phyloP scores from a whole-genome alignment of 1,140 invertebrate genomes.

The Argopecten irradians region DNA sequence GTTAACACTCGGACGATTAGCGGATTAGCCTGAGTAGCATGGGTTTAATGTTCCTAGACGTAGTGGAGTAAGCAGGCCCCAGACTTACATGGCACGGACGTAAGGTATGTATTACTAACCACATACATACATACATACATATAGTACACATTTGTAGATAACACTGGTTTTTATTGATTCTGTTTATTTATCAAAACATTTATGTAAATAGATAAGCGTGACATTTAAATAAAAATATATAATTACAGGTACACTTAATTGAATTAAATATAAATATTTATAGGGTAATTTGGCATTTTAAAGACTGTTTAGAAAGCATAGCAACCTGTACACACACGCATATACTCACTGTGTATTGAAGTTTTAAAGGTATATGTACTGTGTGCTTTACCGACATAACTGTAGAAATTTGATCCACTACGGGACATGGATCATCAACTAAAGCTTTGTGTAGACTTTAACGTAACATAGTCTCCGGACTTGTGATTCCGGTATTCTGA shows the following conservation, averaged over 20 bases:
- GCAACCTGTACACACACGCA: constrained; percentile 3
- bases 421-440: not conserved
- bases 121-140: not conserved
- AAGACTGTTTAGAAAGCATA: not conserved
- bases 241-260: not conserved
- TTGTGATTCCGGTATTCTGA: not conserved
- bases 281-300: not conserved
- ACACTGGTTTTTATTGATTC: not conserved
- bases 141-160: not conserved
- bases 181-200: not conserved
- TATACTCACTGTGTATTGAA: not conserved
- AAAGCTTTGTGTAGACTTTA: not conserved
- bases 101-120: not conserved
- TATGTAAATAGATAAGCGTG: not conserved
- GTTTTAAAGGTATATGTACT: not conserved
- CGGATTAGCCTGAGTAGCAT: not conserved
- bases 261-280: not conserved
- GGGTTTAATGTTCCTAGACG: not conserved
- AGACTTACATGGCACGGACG: not conserved
- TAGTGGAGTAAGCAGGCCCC: not conserved
- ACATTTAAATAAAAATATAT: not conserved
- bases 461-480: not conserved
- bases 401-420: not conserved
- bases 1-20: not conserved
- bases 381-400: constrained; percentile 9